Evolutionary conservation across 2,113 vertebrate genomes (phyloP), one percentile per base, ranked within the genome.

Genomic region (Clarias macrocephalus): DNA sequence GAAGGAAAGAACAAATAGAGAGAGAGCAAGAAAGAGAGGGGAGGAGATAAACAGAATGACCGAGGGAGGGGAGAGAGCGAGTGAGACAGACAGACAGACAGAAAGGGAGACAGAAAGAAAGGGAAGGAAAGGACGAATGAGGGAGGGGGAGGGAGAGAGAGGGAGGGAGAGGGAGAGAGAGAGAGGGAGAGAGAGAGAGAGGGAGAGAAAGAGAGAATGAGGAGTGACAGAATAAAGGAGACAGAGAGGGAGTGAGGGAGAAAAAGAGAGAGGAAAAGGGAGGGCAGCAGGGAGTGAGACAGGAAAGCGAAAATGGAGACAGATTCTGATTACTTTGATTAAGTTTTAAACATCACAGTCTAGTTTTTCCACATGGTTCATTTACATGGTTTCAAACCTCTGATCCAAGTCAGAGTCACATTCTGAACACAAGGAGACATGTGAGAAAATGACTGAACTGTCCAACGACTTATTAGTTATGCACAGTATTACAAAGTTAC

Each of bases 1-100:
- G 56, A 79, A 57, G 77, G 86, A 85, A 82, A 80, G 88, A 68
- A 76, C 60, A 85, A 65, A 85, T 72, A 77, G 37, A 73, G 70
- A 75, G 72, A 54, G 77, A 80, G 77, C 16, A 30, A 80, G 77
- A 80, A 33, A 59, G 77, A 80, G 77, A 60, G 77, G 77, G 56
- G 77, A 80, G 77, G 56, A 63, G 84, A 83, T 56, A 86, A 63
- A 85, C 70, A 75, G 30, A 81, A 82, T 60, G 77, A 80, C 56
- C 28, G 18, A 80, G 77, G 56, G 56, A 60, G 56, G 77, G 77
- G 56, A 80, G 56, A 59, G 77, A 80, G 77, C 48, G 75, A 77
- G 73, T 48, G 70, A 77, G 48, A 25, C 37, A 12, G 72, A 48
- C 1, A 77, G 52, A 79, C 6, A 79, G 77, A 33, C 7, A 59